Evolutionary conservation across 2,113 vertebrate species (phyloP).

Genomic region (Sclerurus mexicanus): DNA sequence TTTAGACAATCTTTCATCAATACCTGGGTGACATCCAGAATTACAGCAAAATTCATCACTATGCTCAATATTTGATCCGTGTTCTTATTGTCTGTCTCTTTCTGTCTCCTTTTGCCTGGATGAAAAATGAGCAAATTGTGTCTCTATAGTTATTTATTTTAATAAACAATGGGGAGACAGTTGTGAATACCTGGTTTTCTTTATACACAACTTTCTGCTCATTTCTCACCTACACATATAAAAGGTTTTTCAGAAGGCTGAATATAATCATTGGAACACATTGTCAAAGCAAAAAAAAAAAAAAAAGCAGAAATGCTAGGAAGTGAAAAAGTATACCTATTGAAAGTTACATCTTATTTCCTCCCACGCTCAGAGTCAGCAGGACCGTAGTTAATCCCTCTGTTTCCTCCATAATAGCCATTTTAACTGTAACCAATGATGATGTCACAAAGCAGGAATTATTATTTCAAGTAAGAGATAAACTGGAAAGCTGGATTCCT

Average conservation of each 20-base stretch:
- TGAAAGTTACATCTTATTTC: neutral
- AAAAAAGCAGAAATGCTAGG: neutral
- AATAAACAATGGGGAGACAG: neutral
- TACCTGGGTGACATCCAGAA: neutral
- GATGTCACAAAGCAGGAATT: conserved; percentile 1
- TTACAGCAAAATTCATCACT: neutral
- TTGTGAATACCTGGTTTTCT: neutral
- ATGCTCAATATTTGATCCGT: neutral
- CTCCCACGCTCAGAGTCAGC: neutral
- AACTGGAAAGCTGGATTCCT: neutral
- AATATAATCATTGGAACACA: neutral
- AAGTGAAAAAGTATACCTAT: neutral
- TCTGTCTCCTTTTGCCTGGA: neutral
- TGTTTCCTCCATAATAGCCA: neutral
- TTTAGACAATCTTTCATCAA: neutral
- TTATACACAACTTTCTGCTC: neutral
- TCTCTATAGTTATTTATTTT: neutral
- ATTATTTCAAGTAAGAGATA: conserved; percentile 5
- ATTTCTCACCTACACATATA: neutral
- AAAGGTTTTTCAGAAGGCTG: neutral
- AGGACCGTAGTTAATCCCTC: neutral
- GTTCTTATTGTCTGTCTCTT: neutral
- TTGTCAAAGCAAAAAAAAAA: neutral
- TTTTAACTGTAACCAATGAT: neutral
- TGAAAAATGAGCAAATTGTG: neutral